Conservation (phyloP, 2,888 invertebrate genomes). For the Uropetala carovei region DNA sequence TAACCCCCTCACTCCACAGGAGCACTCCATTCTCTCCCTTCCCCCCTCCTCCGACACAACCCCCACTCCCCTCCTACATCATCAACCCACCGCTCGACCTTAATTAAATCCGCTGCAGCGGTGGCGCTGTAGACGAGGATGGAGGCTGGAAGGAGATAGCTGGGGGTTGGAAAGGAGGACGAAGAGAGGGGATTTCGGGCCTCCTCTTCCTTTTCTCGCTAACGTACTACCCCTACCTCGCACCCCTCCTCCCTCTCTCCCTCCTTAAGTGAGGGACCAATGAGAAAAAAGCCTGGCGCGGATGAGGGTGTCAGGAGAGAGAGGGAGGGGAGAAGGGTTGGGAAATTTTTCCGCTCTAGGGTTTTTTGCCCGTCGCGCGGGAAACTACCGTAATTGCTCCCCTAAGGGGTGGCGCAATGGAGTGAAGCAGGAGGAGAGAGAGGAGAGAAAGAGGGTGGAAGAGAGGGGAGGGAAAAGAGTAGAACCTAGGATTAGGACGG, state of each 20-base stretch:
- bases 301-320: conserved; percentile 5
- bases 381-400: conserved; percentile 12
- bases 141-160: background rate
- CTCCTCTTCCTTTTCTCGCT: background rate
- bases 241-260: too few species aligned
- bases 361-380: conserved; percentile 9
- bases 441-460: too few species aligned
- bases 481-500: too few species aligned
- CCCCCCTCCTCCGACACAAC: background rate
- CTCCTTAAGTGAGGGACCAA: conserved; percentile 4
- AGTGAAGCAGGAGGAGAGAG: background rate
- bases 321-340: background rate
- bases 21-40: too few species aligned
- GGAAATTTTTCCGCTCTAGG: conserved; percentile 10
- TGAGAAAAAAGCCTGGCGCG: conserved; percentile 1
- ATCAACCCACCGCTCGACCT: conserved; percentile 12
- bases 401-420: background rate
- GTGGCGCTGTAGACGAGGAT: background rate
- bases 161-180: too few species aligned
- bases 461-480: too few species aligned
- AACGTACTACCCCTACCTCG: too few species aligned
- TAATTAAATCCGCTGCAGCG: conserved; percentile 6
- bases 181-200: too few species aligned
- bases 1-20: background rate
- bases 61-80: background rate